A percentile compares a stretch with the other conserved stretches of the same genome.
phyloP scores from a whole-genome alignment of 2,888 invertebrate genomes.

The Neocrepidodera transversa region DNA sequence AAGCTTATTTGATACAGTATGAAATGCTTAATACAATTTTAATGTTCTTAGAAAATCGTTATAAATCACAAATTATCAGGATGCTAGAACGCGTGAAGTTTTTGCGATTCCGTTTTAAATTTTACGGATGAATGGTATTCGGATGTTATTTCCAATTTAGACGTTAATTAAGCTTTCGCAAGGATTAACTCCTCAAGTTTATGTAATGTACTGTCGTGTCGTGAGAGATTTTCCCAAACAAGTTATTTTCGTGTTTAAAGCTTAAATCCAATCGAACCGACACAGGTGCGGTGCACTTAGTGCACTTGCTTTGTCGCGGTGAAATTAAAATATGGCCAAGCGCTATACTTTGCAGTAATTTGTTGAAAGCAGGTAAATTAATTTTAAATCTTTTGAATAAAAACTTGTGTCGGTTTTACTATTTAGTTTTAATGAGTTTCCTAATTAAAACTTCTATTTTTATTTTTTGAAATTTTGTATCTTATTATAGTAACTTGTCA shows the following conservation, averaged over 20 bases:
- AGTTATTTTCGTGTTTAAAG: slow-evolving; percentile 21
- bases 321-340: not conserved
- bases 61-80: too few species aligned
- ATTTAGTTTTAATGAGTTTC: too few species aligned
- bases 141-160: slow-evolving; percentile 21
- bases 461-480: too few species aligned
- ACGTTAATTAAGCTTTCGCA: slow-evolving; percentile 20
- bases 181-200: slow-evolving; percentile 22
- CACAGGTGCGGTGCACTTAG: not conserved
- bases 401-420: too few species aligned
- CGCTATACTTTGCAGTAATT: not conserved
- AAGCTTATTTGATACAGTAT: too few species aligned
- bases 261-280: slow-evolving; percentile 14
- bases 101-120: not conserved
- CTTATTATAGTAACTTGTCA: too few species aligned
- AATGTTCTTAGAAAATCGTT: too few species aligned
- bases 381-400: too few species aligned
- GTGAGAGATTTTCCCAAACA: slow-evolving; percentile 23
- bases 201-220: slow-evolving; percentile 23
- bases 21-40: too few species aligned
- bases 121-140: slow-evolving; percentile 8
- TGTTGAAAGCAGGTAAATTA: too few species aligned
- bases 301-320: not conserved
- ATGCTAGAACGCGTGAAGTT: not conserved
- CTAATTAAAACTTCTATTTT: too few species aligned